Evolutionary conservation across 2,888 invertebrate species (phyloP), one percentile per base, ranked within the genome.

Genomic region (Orthonevra nobilis): DNA sequence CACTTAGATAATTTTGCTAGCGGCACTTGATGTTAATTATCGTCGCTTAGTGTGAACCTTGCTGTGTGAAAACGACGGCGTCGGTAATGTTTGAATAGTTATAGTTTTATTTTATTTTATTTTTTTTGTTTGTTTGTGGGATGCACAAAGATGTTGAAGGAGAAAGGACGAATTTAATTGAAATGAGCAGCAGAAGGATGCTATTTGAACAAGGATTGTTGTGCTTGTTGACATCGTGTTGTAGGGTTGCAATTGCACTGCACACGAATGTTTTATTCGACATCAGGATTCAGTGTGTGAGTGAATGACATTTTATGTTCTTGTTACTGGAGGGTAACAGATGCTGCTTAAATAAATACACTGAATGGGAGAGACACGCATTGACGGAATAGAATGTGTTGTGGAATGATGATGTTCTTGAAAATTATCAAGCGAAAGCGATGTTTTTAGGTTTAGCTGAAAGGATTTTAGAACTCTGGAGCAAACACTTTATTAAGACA

Each of bases 1-100:
- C 64, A 70, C 64, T 64, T 70, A 58, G 70, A 52, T 64, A 60
- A 64, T 64, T 58, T 52, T 58, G 36, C 58, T 64, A 34, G 58
- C 52, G 44, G 70, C 48, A 50, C 58, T 77, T 63, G 70, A 58
- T 60, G 64, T 52, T 63, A 75, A 63, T 75, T 75, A 70, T 52
- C 63, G 48, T 54, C 32, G 50, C 46, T 42, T 40, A 63, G 69
- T 69, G 69, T 69, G 38, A 56, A 61, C 30, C 68, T 68, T 17
- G 68, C 38, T 48, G 61, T 20, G 40, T 26, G 32, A 17, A 60
- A 54, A 68, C 40, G 48, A 23, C 58, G 69, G 70, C 40, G 48
- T 23, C 58, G 69, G 70, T 70, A 54, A 56, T 36, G 46, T 61
- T 48, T 48, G 34, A 48, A 19, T 40, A 23, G 60, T 46, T n/a